Evolutionary conservation across 2,888 invertebrate species (phyloP).

Genomic region (Acanthosepion esculentum): DNA sequence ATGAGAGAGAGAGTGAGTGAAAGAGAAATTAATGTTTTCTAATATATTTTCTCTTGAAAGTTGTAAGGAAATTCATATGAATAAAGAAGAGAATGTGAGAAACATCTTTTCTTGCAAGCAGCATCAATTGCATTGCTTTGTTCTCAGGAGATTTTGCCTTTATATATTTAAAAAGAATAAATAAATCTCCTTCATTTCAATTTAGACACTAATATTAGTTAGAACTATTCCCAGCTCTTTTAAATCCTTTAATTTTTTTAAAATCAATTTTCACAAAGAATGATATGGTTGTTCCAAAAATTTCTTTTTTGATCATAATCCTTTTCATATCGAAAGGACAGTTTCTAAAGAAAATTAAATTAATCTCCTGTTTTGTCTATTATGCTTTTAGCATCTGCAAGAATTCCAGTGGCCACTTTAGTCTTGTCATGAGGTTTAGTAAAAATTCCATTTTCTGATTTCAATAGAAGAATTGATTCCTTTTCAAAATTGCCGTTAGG

Average conservation of each 20-base stretch:
- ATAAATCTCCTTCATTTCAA: slow-evolving; percentile 23
- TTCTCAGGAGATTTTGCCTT: background rate
- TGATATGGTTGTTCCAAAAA: background rate
- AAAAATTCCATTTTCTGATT: slow-evolving; percentile 15
- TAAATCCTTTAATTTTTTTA: background rate
- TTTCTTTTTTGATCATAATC: background rate
- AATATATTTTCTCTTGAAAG: background rate
- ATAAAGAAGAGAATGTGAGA: background rate
- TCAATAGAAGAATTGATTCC: background rate
- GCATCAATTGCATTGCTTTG: background rate
- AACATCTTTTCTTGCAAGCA: background rate
- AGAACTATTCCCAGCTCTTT: slow-evolving; percentile 6
- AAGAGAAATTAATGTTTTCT: background rate
- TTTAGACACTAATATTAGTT: slow-evolving; percentile 8
- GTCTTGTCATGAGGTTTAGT: background rate
- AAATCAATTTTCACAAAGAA: background rate
- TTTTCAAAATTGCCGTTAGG: background rate
- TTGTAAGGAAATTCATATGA: background rate
- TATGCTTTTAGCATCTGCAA: background rate
- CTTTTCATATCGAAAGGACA: slow-evolving; percentile 21
- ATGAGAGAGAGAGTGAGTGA: background rate
- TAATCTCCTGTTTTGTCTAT: background rate
- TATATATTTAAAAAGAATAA: slow-evolving; percentile 6
- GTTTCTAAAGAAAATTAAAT: background rate
- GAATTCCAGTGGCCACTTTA: slow-evolving; percentile 20